Evolutionary conservation across 2,797 vertebrate genomes (phyloP).

Genomic region (Heteromormyrus szaboi): DNA sequence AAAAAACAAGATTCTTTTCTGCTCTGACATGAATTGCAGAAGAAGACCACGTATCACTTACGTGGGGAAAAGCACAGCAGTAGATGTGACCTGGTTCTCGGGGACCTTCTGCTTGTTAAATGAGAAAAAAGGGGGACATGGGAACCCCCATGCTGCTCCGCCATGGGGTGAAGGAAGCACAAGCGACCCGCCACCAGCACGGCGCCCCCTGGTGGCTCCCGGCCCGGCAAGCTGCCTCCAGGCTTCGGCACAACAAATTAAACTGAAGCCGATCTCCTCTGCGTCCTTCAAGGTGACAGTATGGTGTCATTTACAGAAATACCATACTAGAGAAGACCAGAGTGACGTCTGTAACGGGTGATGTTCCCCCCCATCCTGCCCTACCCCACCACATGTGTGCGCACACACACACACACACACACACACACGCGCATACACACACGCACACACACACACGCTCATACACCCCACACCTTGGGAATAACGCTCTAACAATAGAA

Average conservation of each 20-base stretch:
- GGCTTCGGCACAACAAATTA: not conserved
- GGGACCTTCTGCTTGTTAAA: not conserved
- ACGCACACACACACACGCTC: not conserved
- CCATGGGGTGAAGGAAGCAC: not conserved
- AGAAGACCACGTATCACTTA: not conserved
- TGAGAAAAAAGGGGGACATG: not conserved
- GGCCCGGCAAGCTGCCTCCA: not conserved
- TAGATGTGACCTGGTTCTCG: not conserved
- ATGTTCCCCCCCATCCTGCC: constrained; percentile 17
- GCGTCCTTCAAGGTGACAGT: constrained; percentile 28
- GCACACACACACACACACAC: not conserved
- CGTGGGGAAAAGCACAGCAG: not conserved
- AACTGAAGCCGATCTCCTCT: constrained; percentile 15
- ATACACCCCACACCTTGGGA: constrained; percentile 32
- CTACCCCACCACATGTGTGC: not conserved
- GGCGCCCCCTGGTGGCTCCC: not conserved
- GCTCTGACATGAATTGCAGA: not conserved
- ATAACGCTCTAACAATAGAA: constrained; percentile 47
- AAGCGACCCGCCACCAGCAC: not conserved
- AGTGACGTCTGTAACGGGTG: constrained; percentile 17
- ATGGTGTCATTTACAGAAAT: constrained; percentile 28
- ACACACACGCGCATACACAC: not conserved
- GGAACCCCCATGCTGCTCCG: not conserved
- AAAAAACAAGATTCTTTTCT: not conserved
- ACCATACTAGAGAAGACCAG: constrained; percentile 3